A percentile compares a stretch with the other conserved stretches of the same genome.
Conservation (phyloP, 2,797 vertebrate species). For the Heterohyrax brucei region DNA sequence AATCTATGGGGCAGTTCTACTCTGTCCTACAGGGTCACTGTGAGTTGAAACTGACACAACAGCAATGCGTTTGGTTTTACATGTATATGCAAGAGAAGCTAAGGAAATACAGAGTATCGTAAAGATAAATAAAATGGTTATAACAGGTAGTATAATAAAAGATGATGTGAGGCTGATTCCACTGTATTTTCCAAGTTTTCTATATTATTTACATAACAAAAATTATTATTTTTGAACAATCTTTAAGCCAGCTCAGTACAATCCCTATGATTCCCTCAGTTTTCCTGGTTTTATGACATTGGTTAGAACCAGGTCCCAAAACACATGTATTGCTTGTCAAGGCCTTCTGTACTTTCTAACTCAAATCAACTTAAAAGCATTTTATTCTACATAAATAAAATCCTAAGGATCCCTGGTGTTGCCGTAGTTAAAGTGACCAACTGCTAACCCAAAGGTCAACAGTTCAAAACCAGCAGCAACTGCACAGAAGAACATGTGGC, state of each 20-base stretch:
- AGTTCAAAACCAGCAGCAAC: no score
- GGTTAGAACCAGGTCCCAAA: constrained; percentile 19
- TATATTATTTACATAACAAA: constrained; percentile 12
- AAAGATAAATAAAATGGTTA: constrained; percentile 50
- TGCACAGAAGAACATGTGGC: no score
- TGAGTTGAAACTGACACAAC: not conserved
- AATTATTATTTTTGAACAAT: constrained; percentile 44
- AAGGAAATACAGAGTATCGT: not conserved
- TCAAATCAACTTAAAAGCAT: constrained; percentile 66
- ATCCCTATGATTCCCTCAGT: constrained; percentile 37
- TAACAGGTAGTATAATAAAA: not conserved
- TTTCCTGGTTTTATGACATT: constrained; percentile 52
- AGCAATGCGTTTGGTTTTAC: not conserved
- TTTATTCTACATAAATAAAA: constrained; percentile 58
- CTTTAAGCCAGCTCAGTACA: constrained; percentile 19
- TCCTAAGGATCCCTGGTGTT: no score
- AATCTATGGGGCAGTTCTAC: not conserved
- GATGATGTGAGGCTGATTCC: not conserved
- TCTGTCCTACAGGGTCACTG: not conserved
- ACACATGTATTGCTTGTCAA: not conserved
- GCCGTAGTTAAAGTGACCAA: no score
- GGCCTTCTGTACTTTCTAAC: constrained; percentile 30
- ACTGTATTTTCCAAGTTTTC: constrained; percentile 57
- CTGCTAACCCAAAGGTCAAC: no score
- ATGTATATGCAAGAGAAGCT: not conserved